phyloP scores from a whole-genome alignment of 2,113 vertebrate species.

The Otus sunia region DNA sequence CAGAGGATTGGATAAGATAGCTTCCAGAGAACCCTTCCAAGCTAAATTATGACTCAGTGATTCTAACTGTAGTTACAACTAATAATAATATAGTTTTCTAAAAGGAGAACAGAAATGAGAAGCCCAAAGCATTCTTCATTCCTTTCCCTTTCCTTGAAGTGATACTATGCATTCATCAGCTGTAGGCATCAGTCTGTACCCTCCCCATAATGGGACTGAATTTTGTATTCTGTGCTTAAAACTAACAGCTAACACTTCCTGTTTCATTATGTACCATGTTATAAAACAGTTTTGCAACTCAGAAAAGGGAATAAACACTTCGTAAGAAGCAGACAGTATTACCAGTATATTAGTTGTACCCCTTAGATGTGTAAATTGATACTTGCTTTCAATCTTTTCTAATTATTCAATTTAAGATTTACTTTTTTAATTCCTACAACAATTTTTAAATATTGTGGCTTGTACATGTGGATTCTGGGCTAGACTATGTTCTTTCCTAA shows the following conservation, averaged over 20 bases:
- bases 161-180: background rate
- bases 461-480: background rate
- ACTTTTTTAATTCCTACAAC: background rate
- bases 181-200: background rate
- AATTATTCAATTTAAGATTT: background rate
- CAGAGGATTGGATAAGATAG: background rate
- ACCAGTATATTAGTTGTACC: background rate
- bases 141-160: background rate
- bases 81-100: background rate
- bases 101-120: background rate
- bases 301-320: background rate
- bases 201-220: background rate
- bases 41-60: background rate
- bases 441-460: background rate
- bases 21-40: background rate
- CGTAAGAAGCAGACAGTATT: background rate
- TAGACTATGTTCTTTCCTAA: background rate
- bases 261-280: background rate
- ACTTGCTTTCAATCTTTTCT: slow-evolving; percentile 5
- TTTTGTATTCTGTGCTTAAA: background rate
- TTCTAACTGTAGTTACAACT: background rate
- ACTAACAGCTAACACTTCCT: background rate
- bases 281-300: background rate
- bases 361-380: background rate
- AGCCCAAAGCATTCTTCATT: background rate